Conservation (phyloP, 2,113 vertebrate species). For the Menidia beryllina region DNA sequence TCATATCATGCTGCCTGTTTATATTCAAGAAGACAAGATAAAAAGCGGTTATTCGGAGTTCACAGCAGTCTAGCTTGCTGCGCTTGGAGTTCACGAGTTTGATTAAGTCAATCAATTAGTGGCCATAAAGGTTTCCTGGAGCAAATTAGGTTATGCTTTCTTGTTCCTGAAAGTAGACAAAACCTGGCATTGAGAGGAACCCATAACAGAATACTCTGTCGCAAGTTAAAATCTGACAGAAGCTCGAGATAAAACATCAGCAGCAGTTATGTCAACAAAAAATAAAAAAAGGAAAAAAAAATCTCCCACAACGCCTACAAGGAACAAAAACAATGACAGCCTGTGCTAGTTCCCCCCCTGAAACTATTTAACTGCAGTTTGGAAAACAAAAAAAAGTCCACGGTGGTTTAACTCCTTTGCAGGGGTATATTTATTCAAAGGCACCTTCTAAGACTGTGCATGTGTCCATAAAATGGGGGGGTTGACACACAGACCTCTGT, state of each 20-base stretch:
- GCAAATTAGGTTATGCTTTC: neutral
- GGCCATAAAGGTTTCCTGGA: neutral
- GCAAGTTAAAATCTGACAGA: constrained; percentile 3
- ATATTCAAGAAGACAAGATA: neutral
- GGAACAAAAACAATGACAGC: neutral
- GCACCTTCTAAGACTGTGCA: constrained; percentile 75
- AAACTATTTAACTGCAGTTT: constrained; percentile 43
- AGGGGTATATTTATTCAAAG: constrained; percentile 67
- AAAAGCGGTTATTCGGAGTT: constrained; percentile 35
- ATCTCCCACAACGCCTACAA: constrained; percentile 13
- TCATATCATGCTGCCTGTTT: constrained; percentile 24
- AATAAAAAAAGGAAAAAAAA: neutral
- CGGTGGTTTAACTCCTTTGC: constrained; percentile 65
- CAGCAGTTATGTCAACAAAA: constrained; percentile 15
- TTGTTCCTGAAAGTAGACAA: neutral
- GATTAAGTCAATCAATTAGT: neutral
- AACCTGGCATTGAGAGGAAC: neutral
- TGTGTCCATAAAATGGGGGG: constrained; percentile 80
- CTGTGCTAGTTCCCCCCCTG: constrained; percentile 31
- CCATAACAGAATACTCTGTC: neutral
- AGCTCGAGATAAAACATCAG: constrained; percentile 16
- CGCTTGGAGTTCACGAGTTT: neutral
- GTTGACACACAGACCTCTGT: constrained; percentile 82
- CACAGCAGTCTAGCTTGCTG: neutral
- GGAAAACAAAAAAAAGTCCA: constrained; percentile 46